phyloP scores from a whole-genome alignment of 2,797 vertebrate species.

The Alauda arvensis region DNA sequence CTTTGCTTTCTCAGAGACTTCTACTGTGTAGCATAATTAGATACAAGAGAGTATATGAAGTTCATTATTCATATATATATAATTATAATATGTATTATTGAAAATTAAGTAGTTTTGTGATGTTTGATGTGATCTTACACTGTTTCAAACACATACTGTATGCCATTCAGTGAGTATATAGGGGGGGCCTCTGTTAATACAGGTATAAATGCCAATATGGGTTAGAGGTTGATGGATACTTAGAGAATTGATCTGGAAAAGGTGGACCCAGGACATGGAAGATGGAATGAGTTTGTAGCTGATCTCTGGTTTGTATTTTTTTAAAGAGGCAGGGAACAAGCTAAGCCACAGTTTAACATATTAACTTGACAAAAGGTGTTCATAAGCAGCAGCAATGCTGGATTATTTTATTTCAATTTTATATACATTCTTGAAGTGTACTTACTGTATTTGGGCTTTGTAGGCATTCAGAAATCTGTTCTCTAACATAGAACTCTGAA shows the following conservation, averaged over 20 bases:
- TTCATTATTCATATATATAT: neutral
- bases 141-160: neutral
- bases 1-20: neutral
- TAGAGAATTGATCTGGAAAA: neutral
- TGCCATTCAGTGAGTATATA: neutral
- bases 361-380: neutral
- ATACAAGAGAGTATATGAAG: neutral
- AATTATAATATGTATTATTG: neutral
- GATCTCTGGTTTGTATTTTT: neutral
- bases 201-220: neutral
- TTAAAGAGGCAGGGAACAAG: neutral
- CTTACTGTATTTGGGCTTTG: neutral
- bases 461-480: neutral
- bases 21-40: neutral
- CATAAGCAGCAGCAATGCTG: neutral
- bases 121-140: neutral
- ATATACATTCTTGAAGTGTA: neutral
- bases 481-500: neutral
- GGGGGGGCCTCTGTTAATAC: neutral
- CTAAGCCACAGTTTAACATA: neutral
- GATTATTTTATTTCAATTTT: neutral
- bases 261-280: neutral
- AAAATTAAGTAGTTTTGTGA: neutral
- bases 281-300: neutral
- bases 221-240: neutral